phyloP scores from a whole-genome alignment of 2,113 vertebrate genomes.

The Aramus guarauna region DNA sequence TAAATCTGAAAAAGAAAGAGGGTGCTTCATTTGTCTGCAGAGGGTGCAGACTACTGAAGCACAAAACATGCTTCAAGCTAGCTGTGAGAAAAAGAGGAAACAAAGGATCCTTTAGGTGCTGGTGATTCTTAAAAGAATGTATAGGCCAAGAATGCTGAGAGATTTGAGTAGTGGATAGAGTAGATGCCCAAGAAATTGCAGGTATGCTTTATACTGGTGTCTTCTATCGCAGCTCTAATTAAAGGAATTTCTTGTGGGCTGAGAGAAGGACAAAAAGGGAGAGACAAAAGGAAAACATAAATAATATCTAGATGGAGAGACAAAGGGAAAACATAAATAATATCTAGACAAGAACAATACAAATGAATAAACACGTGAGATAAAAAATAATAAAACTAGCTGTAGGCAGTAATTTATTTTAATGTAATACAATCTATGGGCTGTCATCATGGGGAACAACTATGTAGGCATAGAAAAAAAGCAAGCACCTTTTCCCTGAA shows the following conservation, averaged over 20 bases:
- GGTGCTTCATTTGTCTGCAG: not conserved
- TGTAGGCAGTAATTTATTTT: not conserved
- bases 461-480: not conserved
- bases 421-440: not conserved
- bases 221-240: not conserved
- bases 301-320: not conserved
- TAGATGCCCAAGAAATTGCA: not conserved
- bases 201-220: not conserved
- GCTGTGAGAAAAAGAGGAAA: not conserved
- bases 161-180: not conserved
- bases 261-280: not conserved
- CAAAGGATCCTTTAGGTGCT: not conserved
- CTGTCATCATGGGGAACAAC: not conserved
- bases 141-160: not conserved
- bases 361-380: not conserved
- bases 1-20: not conserved
- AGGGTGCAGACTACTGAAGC: not conserved
- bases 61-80: not conserved
- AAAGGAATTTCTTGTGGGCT: not conserved
- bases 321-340: not conserved
- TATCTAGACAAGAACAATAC: not conserved
- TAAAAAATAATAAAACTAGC: not conserved
- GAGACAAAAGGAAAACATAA: not conserved
- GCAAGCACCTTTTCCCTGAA: not conserved
- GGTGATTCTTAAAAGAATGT: not conserved